phyloP scores from a whole-genome alignment of 2,797 vertebrate genomes.

The Gorsachius magnificus region DNA sequence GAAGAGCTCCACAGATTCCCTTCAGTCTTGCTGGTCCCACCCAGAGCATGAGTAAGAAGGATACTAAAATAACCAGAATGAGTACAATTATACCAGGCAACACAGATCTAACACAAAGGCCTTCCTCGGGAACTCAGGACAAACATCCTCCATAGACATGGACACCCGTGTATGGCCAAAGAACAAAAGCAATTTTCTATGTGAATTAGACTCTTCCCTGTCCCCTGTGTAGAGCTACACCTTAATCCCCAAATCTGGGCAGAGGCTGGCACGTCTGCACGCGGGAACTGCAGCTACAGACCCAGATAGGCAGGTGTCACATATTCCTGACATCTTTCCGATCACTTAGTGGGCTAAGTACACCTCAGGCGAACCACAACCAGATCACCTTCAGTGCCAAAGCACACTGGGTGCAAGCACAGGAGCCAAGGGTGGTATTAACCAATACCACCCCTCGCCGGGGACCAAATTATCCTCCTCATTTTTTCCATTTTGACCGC shows the following conservation, averaged over 20 bases:
- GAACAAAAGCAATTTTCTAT: not conserved
- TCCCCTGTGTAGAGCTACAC: fast-evolving
- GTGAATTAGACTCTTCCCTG: not conserved
- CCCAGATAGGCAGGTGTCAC: not conserved
- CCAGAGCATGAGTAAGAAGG: not conserved
- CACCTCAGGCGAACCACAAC: not conserved
- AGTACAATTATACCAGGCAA: not conserved
- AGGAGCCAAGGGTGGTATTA: not conserved
- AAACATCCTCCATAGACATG: not conserved
- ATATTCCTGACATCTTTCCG: not conserved
- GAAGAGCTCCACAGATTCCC: not conserved
- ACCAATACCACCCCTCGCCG: not conserved
- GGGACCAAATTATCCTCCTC: not conserved
- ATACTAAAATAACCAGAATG: not conserved
- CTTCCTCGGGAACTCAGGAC: not conserved
- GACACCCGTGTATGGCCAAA: not conserved
- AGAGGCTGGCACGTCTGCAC: fast-evolving
- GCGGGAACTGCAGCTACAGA: not conserved
- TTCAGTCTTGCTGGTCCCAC: not conserved
- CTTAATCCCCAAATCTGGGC: not conserved
- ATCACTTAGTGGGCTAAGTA: not conserved
- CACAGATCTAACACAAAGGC: not conserved
- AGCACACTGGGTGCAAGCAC: not conserved
- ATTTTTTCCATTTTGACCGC: conserved; percentile 29
- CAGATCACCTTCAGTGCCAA: conserved; percentile 24